Evolutionary conservation across 1,140 invertebrate species (phyloP).

Genomic region (Dendrolimus punctatus): DNA sequence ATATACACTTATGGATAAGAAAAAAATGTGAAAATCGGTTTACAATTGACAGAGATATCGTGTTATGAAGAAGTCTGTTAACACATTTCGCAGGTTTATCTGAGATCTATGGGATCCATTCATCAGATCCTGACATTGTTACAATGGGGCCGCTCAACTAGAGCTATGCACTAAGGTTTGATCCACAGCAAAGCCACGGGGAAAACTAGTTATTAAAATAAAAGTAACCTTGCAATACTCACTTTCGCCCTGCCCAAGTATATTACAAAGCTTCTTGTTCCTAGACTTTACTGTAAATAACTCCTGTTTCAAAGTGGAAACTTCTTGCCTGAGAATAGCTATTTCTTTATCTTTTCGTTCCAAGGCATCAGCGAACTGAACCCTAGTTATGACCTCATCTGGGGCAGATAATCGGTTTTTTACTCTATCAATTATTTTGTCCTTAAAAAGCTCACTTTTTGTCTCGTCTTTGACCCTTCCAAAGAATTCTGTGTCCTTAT

Average conservation of each 20-base stretch:
- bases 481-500: constrained; percentile 75
- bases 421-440: constrained; percentile 75
- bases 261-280: constrained; percentile 84
- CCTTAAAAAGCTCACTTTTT: constrained; percentile 76
- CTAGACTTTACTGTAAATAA: constrained; percentile 81
- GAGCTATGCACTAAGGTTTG: too few relatives aligned
- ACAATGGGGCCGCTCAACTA: too few relatives aligned
- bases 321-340: constrained; percentile 72
- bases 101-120: too few relatives aligned
- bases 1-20: too few relatives aligned
- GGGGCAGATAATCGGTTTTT: constrained; percentile 54
- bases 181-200: too few relatives aligned
- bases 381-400: constrained; percentile 71
- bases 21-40: too few relatives aligned
- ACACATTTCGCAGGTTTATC: too few relatives aligned
- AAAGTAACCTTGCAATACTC: constrained; percentile 42
- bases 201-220: too few relatives aligned
- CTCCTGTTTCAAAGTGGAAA: constrained; percentile 77
- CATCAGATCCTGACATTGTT: too few relatives aligned
- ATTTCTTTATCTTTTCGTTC: constrained; percentile 80
- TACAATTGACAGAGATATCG: too few relatives aligned
- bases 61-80: too few relatives aligned
- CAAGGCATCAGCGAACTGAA: constrained; percentile 77
- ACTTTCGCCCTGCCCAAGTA: constrained; percentile 86
- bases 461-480: constrained; percentile 78